Base-by-base conservation (phyloP, 1,140 invertebrate genomes). In the Neotoxoptera formosana region DNA sequence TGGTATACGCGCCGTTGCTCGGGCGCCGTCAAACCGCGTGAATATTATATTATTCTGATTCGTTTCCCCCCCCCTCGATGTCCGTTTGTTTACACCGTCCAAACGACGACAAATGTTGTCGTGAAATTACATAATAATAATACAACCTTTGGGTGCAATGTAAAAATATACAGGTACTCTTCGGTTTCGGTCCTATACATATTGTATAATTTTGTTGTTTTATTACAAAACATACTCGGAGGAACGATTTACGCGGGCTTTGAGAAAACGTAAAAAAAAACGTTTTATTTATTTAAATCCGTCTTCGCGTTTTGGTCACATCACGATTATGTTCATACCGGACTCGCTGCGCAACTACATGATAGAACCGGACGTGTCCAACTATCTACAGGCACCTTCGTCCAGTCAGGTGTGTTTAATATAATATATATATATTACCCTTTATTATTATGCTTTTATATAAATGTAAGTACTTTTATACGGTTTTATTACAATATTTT, bases 351-450 rank as follows among this genome's bases (percentile, higher is more conserved):
- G 97, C 95, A 97, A 97, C 96, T 97, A 97, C 96, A 97, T 97
- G 97, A 97, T 97, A 96, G 97, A 97, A 96, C 97, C 97, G 95
- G 97, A 97, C 97, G 97, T 97, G 95, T 97, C 97, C 95, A 97
- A 97, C 95, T 97, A 97, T 95, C 96, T 97, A 95, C 97, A 97
- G 96, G 97, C 97, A 95, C 97, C 97, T 95, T 97, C 97, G 95
- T 97, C 97, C 95, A 97, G 97, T 96, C 97, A 97, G 97, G 97
- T 97, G 96, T 95, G 45, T 17, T 88, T 11, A 25, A 45, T 25
- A 86, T 86, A 86, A 45, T 84, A 84, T 41, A 9, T 34, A 20
- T 81, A 48, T n/a, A 76, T n/a, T n/a, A 34, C 17, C 1, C 30
- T 76, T 76, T 76, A 76, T 76, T n/a, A 76, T n/a, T 76, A n/a